Conservation (phyloP, 2,888 invertebrate species). For the Augochlorella aurata region DNA sequence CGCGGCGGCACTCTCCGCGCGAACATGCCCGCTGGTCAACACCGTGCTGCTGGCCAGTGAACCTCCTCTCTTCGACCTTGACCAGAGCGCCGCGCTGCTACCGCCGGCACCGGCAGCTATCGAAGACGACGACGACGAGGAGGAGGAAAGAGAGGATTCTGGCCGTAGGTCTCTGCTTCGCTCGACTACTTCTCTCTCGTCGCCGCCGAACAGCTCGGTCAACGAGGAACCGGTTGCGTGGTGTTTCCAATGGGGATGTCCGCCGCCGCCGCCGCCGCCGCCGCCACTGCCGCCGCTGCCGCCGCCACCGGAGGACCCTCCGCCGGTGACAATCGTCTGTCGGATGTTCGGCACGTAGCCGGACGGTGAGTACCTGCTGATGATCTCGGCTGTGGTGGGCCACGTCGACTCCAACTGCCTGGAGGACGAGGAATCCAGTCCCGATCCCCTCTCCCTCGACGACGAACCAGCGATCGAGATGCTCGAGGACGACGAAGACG, state of each 20-base stretch:
- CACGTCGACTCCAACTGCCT: slow-evolving; percentile 36
- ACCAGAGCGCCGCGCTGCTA: slow-evolving; percentile 59
- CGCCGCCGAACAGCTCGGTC: slow-evolving; percentile 70
- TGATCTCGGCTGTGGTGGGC: slow-evolving; percentile 84
- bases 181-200: slow-evolving; percentile 67
- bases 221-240: slow-evolving; percentile 60
- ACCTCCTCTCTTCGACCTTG: slow-evolving; percentile 67
- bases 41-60: slow-evolving; percentile 69
- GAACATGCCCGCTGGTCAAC: slow-evolving; percentile 71
- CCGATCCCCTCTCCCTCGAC: slow-evolving; percentile 64
- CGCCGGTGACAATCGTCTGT: slow-evolving; percentile 54
- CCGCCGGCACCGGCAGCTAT: slow-evolving; percentile 21
- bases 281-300: neutral
- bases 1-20: slow-evolving; percentile 65
- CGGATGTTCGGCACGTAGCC: slow-evolving; percentile 87
- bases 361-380: slow-evolving; percentile 90
- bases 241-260: slow-evolving; percentile 56
- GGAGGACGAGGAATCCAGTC: slow-evolving; percentile 24
- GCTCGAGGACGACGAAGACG: slow-evolving; percentile 67
- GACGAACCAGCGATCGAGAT: slow-evolving; percentile 53
- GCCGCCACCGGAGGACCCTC: slow-evolving; percentile 26
- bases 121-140: slow-evolving; percentile 64
- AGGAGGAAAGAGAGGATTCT: slow-evolving; percentile 67
- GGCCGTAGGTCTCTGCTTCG: slow-evolving; percentile 56
- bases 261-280: neutral